Percentiles rank a stretch among this genome's conserved stretches.
phyloP scores from a whole-genome alignment of 2,797 vertebrate species.

The Acanthopagrus latus region DNA sequence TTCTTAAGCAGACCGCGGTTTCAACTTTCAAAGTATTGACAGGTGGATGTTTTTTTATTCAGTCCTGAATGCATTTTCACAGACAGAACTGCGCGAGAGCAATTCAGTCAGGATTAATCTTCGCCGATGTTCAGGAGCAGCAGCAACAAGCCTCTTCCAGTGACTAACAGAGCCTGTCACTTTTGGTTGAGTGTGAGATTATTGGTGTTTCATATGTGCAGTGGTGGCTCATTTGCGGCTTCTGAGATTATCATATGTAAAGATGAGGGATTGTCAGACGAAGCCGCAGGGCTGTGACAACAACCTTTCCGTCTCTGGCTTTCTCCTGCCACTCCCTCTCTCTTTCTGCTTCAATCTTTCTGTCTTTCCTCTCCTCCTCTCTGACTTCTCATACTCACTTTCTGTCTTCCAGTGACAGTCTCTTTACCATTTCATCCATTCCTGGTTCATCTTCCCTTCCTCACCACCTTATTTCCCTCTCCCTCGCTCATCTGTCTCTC shows the following conservation, averaged over 20 bases:
- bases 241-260: slow-evolving; percentile 82
- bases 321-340: slow-evolving; percentile 49
- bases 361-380: slow-evolving; percentile 34
- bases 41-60: slow-evolving; percentile 64
- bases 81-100: slow-evolving; percentile 38
- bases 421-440: slow-evolving; percentile 33
- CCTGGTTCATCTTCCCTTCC: slow-evolving; percentile 11
- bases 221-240: slow-evolving; percentile 76
- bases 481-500: slow-evolving; percentile 6
- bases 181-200: slow-evolving; percentile 74
- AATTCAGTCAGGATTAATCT: slow-evolving; percentile 69
- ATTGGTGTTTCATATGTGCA: slow-evolving; percentile 72
- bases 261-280: slow-evolving; percentile 78
- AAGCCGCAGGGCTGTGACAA: slow-evolving; percentile 64
- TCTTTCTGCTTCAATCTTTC: slow-evolving; percentile 39
- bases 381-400: slow-evolving; percentile 41
- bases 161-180: slow-evolving; percentile 73
- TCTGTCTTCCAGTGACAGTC: slow-evolving; percentile 20
- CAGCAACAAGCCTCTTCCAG: slow-evolving; percentile 52
- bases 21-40: slow-evolving; percentile 51
- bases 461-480: slow-evolving; percentile 15
- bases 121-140: slow-evolving; percentile 38
- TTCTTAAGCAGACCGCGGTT: slow-evolving; percentile 31
- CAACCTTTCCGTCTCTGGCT: slow-evolving; percentile 65
- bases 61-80: slow-evolving; percentile 50